phyloP scores from a whole-genome alignment of 1,140 invertebrate genomes.

The Drosophila dunni region DNA sequence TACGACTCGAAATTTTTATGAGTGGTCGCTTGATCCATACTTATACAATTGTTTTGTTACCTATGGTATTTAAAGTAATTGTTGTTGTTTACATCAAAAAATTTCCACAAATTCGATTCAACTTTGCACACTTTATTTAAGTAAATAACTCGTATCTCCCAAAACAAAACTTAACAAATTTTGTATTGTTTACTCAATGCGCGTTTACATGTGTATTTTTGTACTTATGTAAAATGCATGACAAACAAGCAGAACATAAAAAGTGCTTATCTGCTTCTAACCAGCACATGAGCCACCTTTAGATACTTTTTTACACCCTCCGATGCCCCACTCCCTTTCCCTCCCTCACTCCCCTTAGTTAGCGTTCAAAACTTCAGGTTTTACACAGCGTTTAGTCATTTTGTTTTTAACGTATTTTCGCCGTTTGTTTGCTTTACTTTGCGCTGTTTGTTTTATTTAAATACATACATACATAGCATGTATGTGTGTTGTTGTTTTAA shows the following conservation, averaged over 20 bases:
- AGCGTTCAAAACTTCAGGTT: constrained; percentile 46
- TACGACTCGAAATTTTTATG: constrained; percentile 11
- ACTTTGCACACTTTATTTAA: too few species aligned
- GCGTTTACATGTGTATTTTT: constrained; percentile 24
- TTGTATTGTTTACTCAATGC: constrained; percentile 32
- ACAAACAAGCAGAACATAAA: constrained; percentile 53
- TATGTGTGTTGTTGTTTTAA: constrained; percentile 30
- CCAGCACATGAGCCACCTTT: constrained; percentile 13
- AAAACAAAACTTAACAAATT: constrained; percentile 7
- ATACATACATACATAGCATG: constrained; percentile 8
- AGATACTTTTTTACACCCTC: neutral
- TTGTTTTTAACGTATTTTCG: constrained; percentile 35
- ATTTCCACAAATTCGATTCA: too few species aligned
- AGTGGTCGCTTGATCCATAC: constrained; percentile 33
- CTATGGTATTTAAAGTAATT: too few species aligned
- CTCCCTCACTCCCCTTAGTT: neutral
- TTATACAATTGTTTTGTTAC: constrained; percentile 32
- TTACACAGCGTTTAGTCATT: constrained; percentile 42
- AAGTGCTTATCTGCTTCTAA: constrained; percentile 42
- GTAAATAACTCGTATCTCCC: too few species aligned
- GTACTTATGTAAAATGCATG: constrained; percentile 73
- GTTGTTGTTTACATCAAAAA: too few species aligned
- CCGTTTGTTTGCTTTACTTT: constrained; percentile 43
- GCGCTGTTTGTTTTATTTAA: constrained; percentile 50
- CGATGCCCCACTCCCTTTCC: neutral